phyloP scores from a whole-genome alignment of 53 echinoderm and acorn worm genomes.

The Crossaster papposus region DNA sequence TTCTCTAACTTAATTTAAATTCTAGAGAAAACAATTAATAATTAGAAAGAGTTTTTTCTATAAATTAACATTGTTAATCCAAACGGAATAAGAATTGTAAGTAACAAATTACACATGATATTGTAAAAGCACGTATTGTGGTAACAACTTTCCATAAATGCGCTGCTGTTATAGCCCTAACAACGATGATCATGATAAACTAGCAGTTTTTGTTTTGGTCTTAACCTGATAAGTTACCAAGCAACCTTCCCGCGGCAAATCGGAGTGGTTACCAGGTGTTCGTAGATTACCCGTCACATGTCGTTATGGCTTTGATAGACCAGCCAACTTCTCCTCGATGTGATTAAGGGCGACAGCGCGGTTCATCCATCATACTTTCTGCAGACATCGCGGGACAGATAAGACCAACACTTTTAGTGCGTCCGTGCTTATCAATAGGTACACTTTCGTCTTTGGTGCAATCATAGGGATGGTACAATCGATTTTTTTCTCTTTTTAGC shows the following conservation, averaged over 20 bases:
- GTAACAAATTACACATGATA: too few species aligned
- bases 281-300: neutral
- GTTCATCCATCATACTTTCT: conserved; percentile 3
- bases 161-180: neutral
- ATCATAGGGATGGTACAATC: too few species aligned
- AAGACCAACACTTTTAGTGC: neutral
- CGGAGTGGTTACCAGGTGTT: conserved; percentile 2
- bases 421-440: neutral
- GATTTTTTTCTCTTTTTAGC: too few species aligned
- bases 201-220: neutral
- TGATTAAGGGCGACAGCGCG: neutral
- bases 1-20: too few species aligned
- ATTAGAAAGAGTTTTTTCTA: too few species aligned
- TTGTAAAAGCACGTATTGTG: too few species aligned
- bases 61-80: too few species aligned
- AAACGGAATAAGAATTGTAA: too few species aligned
- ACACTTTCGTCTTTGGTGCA: neutral
- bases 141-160: too few species aligned
- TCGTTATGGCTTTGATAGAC: neutral
- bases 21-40: too few species aligned
- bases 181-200: neutral
- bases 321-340: neutral
- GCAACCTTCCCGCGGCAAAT: neutral
- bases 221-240: neutral
- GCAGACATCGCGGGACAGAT: neutral